These are phyloP conservation scores for Sclerodermus sp. DNA, from an alignment of 2,888 invertebrate species.

Conservation along the genomic window DNA sequence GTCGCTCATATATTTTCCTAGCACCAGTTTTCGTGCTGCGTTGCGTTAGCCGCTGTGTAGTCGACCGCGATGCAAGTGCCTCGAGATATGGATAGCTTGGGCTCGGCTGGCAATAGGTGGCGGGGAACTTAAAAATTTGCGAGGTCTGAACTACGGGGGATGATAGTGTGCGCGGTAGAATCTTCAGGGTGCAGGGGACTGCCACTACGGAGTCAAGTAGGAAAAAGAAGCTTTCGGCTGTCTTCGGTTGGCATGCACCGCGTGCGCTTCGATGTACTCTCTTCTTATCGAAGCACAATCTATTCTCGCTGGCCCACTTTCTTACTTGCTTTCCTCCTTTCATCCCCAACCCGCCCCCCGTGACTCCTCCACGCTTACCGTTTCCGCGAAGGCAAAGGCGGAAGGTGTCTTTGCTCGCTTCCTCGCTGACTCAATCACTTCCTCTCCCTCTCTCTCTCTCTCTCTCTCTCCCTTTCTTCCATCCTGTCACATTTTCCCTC, in stretches of 20 bases:
- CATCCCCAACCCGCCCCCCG: too few species aligned
- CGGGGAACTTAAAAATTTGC: too few species aligned
- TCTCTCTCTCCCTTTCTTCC: too few species aligned
- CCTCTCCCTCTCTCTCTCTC: too few species aligned
- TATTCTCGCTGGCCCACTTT: constrained; percentile 21
- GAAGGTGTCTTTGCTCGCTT: too few species aligned
- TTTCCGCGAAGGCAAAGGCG: too few species aligned
- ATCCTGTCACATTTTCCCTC: constrained; percentile 1
- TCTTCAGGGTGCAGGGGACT: too few species aligned
- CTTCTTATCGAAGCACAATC: constrained; percentile 22
- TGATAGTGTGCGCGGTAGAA: too few species aligned
- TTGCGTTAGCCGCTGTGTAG: constrained; percentile 25
- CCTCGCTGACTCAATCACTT: too few species aligned
- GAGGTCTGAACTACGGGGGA: too few species aligned
- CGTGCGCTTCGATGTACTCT: constrained; percentile 5
- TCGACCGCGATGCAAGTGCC: constrained; percentile 6
- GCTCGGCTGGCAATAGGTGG: constrained; percentile 6
- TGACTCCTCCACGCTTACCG: too few species aligned
- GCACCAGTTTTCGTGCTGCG: constrained; percentile 27
- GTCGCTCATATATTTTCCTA: constrained; percentile 38
- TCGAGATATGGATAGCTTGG: constrained; percentile 18
- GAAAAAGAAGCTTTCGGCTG: constrained; percentile 20
- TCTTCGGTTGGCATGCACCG: constrained; percentile 23
- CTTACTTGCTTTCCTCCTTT: background rate
- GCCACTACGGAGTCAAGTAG: too few species aligned